phyloP scores from a whole-genome alignment of 2,113 vertebrate species.

The Toxostoma redivivum region DNA sequence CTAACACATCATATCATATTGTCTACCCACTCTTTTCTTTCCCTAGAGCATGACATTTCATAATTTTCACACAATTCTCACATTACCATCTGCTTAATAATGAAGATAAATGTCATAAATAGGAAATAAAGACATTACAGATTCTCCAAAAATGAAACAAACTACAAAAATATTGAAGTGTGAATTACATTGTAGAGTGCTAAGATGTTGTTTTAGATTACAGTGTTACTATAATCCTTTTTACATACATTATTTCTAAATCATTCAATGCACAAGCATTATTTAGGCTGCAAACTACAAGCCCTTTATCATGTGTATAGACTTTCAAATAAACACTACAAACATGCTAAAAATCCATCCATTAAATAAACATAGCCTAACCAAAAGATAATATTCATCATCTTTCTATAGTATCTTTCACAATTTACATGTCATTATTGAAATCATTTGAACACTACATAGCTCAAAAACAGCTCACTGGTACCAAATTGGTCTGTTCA shows the following conservation, averaged over 20 bases:
- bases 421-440: conserved; percentile 32
- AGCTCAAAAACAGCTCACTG: background rate
- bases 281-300: background rate
- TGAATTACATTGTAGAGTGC: background rate
- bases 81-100: background rate
- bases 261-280: background rate
- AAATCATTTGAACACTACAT: background rate
- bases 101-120: background rate
- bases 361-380: background rate
- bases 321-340: conserved; percentile 1
- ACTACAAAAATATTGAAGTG: background rate
- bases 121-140: background rate
- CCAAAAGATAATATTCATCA: background rate
- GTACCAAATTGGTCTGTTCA: background rate
- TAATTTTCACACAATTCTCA: background rate
- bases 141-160: background rate
- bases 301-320: background rate
- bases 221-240: background rate
- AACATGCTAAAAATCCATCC: conserved; percentile 1
- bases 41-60: background rate
- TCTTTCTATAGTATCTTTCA: background rate
- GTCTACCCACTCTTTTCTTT: background rate
- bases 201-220: background rate
- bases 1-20: background rate
- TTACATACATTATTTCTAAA: background rate